Percentiles rank a stretch among this genome's conserved stretches.
These are phyloP conservation scores for Leuciscus idus DNA, from an alignment of 2,113 vertebrate genomes.

Conservation along the genomic window DNA sequence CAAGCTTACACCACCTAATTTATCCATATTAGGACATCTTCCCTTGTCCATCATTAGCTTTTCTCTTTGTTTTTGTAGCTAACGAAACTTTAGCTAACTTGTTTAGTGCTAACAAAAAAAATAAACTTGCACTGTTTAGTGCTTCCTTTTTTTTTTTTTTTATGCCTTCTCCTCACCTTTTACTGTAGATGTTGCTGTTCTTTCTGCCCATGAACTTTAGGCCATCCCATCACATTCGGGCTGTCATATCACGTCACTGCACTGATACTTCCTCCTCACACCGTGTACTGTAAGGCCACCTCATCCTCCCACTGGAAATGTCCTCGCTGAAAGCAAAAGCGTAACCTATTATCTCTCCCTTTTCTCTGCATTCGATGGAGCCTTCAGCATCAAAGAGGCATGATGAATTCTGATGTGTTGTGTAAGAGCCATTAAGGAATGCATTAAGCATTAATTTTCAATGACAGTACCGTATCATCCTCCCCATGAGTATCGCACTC, in stretches of 20 bases:
- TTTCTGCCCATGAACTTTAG: background rate
- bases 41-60: background rate
- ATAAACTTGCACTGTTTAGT: background rate
- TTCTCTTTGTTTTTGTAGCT: background rate
- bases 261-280: background rate
- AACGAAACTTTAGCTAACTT: no score
- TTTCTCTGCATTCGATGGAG: conserved; percentile 34
- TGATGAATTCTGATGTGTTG: conserved; percentile 48
- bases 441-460: conserved; percentile 48
- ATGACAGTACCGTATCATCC: conserved; percentile 12
- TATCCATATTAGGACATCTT: background rate
- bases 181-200: background rate
- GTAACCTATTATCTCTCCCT: conserved; percentile 21
- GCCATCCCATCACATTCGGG: background rate
- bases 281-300: conserved; percentile 12
- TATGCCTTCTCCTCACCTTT: background rate
- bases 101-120: no score
- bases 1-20: background rate
- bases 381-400: conserved; percentile 34
- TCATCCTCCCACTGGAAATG: conserved; percentile 20
- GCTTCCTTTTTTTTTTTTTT: background rate
- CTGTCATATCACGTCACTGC: background rate
- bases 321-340: conserved; percentile 22
- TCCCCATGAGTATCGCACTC: conserved; percentile 1
- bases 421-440: conserved; percentile 47